Base-by-base conservation (phyloP, 2,797 vertebrate species). In the Cyclopterus lumpus region DNA sequence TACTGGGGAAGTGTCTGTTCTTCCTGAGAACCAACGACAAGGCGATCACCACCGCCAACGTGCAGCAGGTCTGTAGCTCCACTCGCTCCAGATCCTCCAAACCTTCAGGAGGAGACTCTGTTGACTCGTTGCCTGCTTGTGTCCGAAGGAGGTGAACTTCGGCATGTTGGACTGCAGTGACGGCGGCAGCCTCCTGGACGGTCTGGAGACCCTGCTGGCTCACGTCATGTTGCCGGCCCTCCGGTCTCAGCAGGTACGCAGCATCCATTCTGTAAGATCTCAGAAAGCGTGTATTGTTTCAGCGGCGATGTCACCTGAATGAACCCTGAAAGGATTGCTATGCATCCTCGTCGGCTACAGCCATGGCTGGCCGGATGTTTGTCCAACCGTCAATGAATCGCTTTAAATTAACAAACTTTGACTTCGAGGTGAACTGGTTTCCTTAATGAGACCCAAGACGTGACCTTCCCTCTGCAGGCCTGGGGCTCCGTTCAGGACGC, bases 1-100 rank as follows among this genome's bases (percentile, higher is more conserved):
- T 96, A 66, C 89, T 85, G 44, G 96, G 95, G 67, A 94, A 75
- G 26, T 96, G 95, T 85, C 89, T 95, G 20, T 96, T 96, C 93
- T 97, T 97, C 84, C 85, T 96, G 70, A 94, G 95, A 67, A 92
- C 84, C 53, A 94, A 93, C 0, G 91, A 94, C 65, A 94, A 94
- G 85, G 69, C 85, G 24, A 85, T 97, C 82, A 95, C 93, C 66
- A 82, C 90, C 18, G 92, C 95, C 26, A 96, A 95, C 67, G 16
- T 96, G 7, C 93, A 93, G 9, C 95, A 96, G 95, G 96, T 96
- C 69, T 91, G 92, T 83, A 6, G 11, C 26, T 20, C 46, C 46
- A 3, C 18, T n/a, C 18, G 1, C 46, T 9, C 46, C 18, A 48
- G 46, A 18, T 3, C n/a, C 18, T 20, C 46, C 8, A 48, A 1